phyloP scores from a whole-genome alignment of 2,888 invertebrate species.

The Orchestes rusci region DNA sequence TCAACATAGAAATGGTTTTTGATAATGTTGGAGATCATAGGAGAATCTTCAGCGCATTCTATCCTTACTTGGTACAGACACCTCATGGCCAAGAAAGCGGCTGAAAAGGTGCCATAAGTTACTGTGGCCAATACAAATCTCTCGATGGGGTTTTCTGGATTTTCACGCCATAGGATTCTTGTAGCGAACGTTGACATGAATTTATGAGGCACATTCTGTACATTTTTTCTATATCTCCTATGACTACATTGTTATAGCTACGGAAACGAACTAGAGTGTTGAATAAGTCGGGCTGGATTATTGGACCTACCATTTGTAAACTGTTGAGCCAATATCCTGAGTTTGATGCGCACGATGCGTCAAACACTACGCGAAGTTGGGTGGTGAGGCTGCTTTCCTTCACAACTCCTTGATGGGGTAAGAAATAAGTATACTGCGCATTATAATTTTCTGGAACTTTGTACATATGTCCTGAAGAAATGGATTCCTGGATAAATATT shows the following conservation, averaged over 20 bases:
- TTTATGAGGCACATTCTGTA: too few relatives aligned
- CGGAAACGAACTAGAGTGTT: too few relatives aligned
- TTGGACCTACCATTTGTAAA: background rate
- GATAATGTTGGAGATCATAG: background rate
- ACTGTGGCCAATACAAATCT: background rate
- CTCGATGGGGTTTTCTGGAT: background rate
- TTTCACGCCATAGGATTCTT: background rate
- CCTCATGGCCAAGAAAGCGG: background rate
- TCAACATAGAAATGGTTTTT: background rate
- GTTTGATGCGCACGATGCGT: background rate
- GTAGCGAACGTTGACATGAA: too few relatives aligned
- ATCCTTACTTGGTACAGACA: background rate
- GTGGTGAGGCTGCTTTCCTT: background rate
- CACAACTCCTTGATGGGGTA: conserved; percentile 4
- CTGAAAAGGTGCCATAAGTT: background rate
- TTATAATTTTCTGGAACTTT: background rate
- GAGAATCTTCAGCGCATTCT: background rate
- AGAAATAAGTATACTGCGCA: background rate
- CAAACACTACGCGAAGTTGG: conserved; percentile 1
- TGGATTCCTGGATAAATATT: background rate
- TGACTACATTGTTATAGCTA: too few relatives aligned
- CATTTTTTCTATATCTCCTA: too few relatives aligned
- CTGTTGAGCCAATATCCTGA: background rate
- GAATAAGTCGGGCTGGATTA: background rate
- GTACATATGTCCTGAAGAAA: background rate